phyloP scores from a whole-genome alignment of 23 tunicate species.

The Phallusia fumigata region DNA sequence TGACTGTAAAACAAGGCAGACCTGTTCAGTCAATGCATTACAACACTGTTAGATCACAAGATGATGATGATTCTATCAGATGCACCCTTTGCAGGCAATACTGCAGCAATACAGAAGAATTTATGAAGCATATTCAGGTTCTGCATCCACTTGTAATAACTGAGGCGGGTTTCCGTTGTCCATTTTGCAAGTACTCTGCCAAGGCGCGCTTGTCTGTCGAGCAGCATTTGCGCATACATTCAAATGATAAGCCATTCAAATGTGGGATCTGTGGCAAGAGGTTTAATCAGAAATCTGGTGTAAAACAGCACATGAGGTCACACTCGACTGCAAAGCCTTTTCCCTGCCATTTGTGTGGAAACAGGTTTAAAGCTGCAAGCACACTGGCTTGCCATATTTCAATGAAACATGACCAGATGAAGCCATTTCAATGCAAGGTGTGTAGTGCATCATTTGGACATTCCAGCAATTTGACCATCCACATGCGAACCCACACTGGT shows the following conservation, averaged over 20 bases:
- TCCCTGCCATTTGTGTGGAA: conserved; percentile 29
- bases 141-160: conserved; percentile 3
- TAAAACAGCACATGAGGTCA: conserved; percentile 46
- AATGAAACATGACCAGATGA: conserved; percentile 40
- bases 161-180: conserved; percentile 20
- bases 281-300: conserved; percentile 50
- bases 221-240: conserved; percentile 49
- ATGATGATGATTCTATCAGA: background rate
- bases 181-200: conserved; percentile 39
- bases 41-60: background rate
- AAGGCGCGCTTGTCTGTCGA: conserved; percentile 9
- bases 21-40: background rate
- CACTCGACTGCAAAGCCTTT: conserved; percentile 50
- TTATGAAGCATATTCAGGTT: conserved; percentile 22
- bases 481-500: conserved; percentile 62
- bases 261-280: conserved; percentile 48
- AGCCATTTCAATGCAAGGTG: conserved; percentile 36
- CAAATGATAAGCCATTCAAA: conserved; percentile 41
- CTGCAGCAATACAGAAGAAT: background rate
- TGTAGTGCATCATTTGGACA: conserved; percentile 50
- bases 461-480: conserved; percentile 40
- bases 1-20: background rate
- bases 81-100: conserved; percentile 8
- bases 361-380: conserved; percentile 42
- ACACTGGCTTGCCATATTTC: conserved; percentile 35